Evolutionary conservation across 2,113 vertebrate species (phyloP).

Genomic region (Hydropotes inermis): DNA sequence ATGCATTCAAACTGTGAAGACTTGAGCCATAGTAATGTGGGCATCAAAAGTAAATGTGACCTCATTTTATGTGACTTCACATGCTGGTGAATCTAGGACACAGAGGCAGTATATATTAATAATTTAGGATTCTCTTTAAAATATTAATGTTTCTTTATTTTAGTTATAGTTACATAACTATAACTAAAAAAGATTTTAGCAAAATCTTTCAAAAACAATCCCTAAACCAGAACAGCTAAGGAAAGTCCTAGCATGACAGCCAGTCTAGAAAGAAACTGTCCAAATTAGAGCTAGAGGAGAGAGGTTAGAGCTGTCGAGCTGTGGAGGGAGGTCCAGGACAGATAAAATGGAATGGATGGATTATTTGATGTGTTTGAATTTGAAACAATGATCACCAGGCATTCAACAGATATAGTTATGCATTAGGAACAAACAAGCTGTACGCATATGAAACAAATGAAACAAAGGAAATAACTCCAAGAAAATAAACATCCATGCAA

Average conservation of each 20-base stretch:
- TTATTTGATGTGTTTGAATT: background rate
- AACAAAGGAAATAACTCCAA: constrained; percentile 33
- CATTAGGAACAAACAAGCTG: background rate
- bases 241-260: background rate
- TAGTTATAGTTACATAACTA: background rate
- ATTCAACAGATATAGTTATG: background rate
- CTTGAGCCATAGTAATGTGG: background rate
- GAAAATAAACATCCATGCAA: background rate
- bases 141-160: constrained; percentile 31
- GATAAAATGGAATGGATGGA: background rate
- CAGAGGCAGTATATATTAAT: background rate
- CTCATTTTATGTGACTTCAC: background rate
- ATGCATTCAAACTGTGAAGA: background rate
- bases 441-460: constrained; percentile 13
- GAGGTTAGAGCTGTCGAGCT: background rate
- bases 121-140: constrained; percentile 48
- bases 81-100: background rate
- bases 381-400: background rate
- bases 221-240: background rate
- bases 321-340: background rate
- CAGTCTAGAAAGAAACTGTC: background rate
- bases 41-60: constrained; percentile 2
- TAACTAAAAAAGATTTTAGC: no score
- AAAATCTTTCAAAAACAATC: constrained; percentile 34
- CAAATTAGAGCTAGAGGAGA: background rate